These are phyloP conservation scores for Metridium senile DNA, from an alignment of 92 coral and sea anemone species.

Conservation along the genomic window DNA sequence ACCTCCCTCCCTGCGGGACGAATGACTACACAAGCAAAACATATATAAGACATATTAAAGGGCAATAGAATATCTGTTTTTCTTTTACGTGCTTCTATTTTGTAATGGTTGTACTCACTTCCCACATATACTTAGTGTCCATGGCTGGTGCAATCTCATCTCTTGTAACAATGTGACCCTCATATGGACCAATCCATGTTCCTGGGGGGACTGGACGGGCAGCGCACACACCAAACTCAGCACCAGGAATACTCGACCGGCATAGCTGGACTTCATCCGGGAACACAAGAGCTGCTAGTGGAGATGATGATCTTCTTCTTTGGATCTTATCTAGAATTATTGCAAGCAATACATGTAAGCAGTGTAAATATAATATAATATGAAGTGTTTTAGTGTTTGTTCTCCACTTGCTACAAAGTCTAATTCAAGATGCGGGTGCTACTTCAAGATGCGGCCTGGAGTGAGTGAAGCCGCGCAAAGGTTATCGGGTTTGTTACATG, in stretches of 20 bases:
- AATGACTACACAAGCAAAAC: no score
- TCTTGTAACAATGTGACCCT: slow-evolving; percentile 82
- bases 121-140: slow-evolving; percentile 96
- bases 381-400: no score
- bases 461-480: no score
- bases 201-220: slow-evolving; percentile 94
- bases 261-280: slow-evolving; percentile 92
- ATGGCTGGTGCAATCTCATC: slow-evolving; percentile 68
- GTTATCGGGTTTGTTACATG: no score
- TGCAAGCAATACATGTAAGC: neutral
- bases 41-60: no score
- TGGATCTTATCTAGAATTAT: slow-evolving; percentile 17
- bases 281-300: slow-evolving; percentile 70
- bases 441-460: no score
- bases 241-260: slow-evolving; percentile 88
- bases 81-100: no score
- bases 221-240: slow-evolving; percentile 86
- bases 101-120: slow-evolving; percentile 55
- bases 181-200: slow-evolving; percentile 98
- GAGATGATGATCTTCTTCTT: slow-evolving; percentile 60
- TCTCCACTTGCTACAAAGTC: no score
- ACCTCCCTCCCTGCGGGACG: no score
- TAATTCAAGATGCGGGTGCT: no score
- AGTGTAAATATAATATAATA: no score
- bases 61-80: no score